Evolutionary conservation across 2,797 vertebrate species (phyloP), one percentile per base, ranked within the genome.

Genomic region (Erithacus rubecula): DNA sequence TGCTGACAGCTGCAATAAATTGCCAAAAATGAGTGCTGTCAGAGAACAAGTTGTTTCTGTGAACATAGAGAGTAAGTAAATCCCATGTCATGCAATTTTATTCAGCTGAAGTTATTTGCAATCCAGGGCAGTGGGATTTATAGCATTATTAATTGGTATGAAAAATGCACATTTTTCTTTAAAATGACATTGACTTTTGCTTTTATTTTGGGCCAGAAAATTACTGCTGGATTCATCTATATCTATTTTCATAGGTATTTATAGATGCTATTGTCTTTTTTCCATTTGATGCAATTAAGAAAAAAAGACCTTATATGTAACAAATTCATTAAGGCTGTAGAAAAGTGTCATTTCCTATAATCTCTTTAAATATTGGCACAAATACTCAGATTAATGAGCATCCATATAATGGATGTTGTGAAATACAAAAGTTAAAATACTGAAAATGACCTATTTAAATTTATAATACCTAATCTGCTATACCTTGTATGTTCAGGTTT

Each of bases 1-100:
- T 97, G 94, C 97, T 98, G 98, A 98, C 97, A 98, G 96, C 95
- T 97, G 96, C 75, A 85, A 96, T 98, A 98, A 98, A 98, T 98
- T 97, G 94, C 94, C 94, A 95, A 96, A 98, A 98, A 97, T 97
- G 97, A 97, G 96, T 87, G 93, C 97, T 97, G 95, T 98, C 97
- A 97, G 93, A 93, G 92, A 97, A 95, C 96, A 97, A 97, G 92
- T 95, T 97, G 94, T 96, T 97, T 97, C 96, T 96, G 94, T 97
- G 96, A 97, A 97, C 72, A 63, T 74, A 87, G 65, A 82, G 96
- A 96, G 96, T 97, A 97, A 96, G 95, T 97, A 97, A 98, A 97
- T 97, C 97, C 93, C 68, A 34, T 96, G 92, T 97, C 95, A 93
- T 95, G 87, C 78, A 94, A 94, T 97, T 96, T 97, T 94, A 97